Evolutionary conservation across 2,888 invertebrate species (phyloP).

Genomic region (Neoscelio sp.): DNA sequence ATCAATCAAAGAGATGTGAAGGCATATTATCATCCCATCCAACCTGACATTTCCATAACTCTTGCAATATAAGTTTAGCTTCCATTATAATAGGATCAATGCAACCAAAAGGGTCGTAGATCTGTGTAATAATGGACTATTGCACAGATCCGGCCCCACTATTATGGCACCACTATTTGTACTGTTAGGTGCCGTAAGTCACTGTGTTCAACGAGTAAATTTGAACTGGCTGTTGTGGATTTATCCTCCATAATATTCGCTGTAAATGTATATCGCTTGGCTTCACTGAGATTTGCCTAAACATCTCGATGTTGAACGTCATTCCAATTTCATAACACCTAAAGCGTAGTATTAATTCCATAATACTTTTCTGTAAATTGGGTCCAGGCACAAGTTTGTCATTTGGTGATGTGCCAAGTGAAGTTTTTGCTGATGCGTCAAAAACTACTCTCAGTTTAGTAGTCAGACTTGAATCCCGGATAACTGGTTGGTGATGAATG

Average conservation of each 20-base stretch:
- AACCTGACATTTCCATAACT: conserved; percentile 11
- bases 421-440: conserved; percentile 8
- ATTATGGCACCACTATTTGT: too few species aligned
- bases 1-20: background rate
- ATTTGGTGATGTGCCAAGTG: conserved; percentile 6
- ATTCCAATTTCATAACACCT: too few species aligned
- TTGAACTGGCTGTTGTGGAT: conserved; percentile 6
- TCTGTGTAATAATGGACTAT: conserved; percentile 1
- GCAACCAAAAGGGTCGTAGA: conserved; percentile 18
- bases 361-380: conserved; percentile 22
- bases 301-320: too few species aligned
- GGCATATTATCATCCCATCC: conserved; percentile 2
- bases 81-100: conserved; percentile 27
- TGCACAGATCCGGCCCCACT: too few species aligned
- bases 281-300: too few species aligned
- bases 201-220: conserved; percentile 39
- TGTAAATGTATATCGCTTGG: conserved; percentile 37
- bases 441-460: conserved; percentile 22
- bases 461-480: conserved; percentile 16
- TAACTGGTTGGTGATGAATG: conserved; percentile 21
- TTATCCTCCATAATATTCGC: too few species aligned
- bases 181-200: conserved; percentile 6
- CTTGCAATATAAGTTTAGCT: conserved; percentile 19
- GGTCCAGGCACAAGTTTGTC: conserved; percentile 15
- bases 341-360: conserved; percentile 27